A percentile compares a stretch with the other conserved stretches of the same genome.
Conservation (phyloP, 2,888 invertebrate genomes). For the Willowsia nigromaculata region DNA sequence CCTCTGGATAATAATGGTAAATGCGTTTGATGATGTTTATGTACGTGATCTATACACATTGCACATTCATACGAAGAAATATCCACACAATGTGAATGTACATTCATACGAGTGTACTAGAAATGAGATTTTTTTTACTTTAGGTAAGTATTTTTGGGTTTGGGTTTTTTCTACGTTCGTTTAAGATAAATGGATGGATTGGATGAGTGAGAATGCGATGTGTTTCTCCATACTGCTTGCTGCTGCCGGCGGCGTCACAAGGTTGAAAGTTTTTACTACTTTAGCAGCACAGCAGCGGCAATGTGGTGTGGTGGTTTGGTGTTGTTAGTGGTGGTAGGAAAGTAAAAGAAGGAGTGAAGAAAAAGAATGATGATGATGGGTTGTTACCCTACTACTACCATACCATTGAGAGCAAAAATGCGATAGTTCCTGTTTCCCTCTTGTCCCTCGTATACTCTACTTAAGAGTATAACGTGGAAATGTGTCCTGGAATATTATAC, state of each 20-base stretch:
- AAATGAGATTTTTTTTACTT: not conserved
- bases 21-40: conserved; percentile 50
- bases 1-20: conserved; percentile 65
- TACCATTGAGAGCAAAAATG: conserved; percentile 53
- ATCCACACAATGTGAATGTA: not conserved
- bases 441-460: not conserved
- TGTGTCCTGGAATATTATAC: conserved; percentile 1
- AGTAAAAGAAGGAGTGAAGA: conserved; percentile 51
- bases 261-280: conserved; percentile 48
- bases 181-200: conserved; percentile 59
- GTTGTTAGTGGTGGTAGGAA: conserved; percentile 32
- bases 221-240: conserved; percentile 30
- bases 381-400: conserved; percentile 62
- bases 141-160: conserved; percentile 56
- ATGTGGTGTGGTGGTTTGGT: conserved; percentile 37
- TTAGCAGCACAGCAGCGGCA: not conserved
- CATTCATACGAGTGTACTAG: not conserved
- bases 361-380: conserved; percentile 69
- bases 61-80: no score
- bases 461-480: not conserved
- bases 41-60: no score
- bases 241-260: conserved; percentile 68
- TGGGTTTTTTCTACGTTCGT: conserved; percentile 22
- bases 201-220: conserved; percentile 61
- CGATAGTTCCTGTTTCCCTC: conserved; percentile 56